Evolutionary conservation across 2,888 invertebrate genomes (phyloP), one percentile per base, ranked within the genome.

Genomic region (Limnephilus rhombicus): DNA sequence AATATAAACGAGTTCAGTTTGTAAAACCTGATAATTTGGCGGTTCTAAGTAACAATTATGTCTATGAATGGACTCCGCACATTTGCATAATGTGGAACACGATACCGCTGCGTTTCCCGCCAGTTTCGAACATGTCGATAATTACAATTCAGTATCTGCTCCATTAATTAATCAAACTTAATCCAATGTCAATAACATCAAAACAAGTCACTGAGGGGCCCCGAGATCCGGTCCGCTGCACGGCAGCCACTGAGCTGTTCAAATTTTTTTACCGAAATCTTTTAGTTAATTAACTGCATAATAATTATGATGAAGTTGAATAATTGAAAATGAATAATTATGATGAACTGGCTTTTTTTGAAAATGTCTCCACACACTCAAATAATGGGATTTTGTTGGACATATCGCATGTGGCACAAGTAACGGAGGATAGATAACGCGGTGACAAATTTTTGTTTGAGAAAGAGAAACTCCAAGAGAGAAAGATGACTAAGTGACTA

Each of bases 161-260:
- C 82, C 90, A 88, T 90, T 92, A 87, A 92, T 93, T 91, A 93
- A 92, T 93, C 93, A 93, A 92, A 89, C 90, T 86, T 93, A 93
- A 92, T 89, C 89, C 91, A 92, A 92, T 93, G 93, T 93, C 90
- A 93, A 93, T 93, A 93, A 91, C 90, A 92, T 82, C 87, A 91
- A 91, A 91, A 91, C 91, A 88, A 80, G 80, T 86, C 83, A 34
- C 86, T 68, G 82, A 87, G 90, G 90, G 90, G 92, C 92, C 92
- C 90, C 85, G 81, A 31, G 49, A 92, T 91, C 90, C 91, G 92
- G 92, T 92, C 80, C n/a, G 49, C 68, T 80, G 34, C 80, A 18
- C 34, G 88, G 80, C 80, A 24, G 68, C 88, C 41, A 80, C 11
- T 13, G 37, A 37, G 80, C 24, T 89, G 45, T 80, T 88, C 88